Base-by-base conservation (phyloP, 2,797 vertebrate genomes). In the Enteromius mattozi region DNA sequence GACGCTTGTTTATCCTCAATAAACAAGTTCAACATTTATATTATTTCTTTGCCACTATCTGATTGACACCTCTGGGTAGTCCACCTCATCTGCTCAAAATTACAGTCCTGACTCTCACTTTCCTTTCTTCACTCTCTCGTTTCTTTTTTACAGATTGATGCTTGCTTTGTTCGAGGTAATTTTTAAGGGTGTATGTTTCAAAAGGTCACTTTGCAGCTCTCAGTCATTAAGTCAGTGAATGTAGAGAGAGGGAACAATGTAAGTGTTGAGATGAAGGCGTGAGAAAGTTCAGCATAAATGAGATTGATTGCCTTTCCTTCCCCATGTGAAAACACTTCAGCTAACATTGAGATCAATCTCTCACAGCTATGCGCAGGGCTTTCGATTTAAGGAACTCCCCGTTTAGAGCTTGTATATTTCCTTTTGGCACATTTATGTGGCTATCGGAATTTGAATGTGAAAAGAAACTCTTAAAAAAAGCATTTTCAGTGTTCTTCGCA, bases 201-300 rank as follows among this genome's bases (percentile, higher is more conserved):
- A 94, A 77, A 94, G 93, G 92, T 94, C 92, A 94, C 87, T 91
- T 92, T 93, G 90, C 85, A 89, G 88, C 86, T 76, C 88, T 65
- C 83, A 70, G 85, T 91, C 88, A 93, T 92, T 92, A 92, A 94
- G 94, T 91, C 88, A 90, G 93, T 91, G 88, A 91, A 84, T 90
- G 74, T 79, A 87, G 81, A 89, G 85, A 87, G 83, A 85, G 33
- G 88, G 86, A 84, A 84, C 83, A 49, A 59, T 79, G 66, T 49
- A 84, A 84, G 83, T n/a, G 40, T 91, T 91, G 88, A 92, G 89
- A 90, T 87, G 87, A 90, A 90, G 86, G 86, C 89, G 89, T 87
- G 82, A 92, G 89, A 91, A 91, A 91, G 82, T 85, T 87, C 86
- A 88, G 86, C 89, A 91, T 91, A 94, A 94, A 94, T 89, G 90